These are phyloP conservation scores for Orthonevra nobilis DNA, from an alignment of 2,888 invertebrate species.

Conservation along the genomic window DNA sequence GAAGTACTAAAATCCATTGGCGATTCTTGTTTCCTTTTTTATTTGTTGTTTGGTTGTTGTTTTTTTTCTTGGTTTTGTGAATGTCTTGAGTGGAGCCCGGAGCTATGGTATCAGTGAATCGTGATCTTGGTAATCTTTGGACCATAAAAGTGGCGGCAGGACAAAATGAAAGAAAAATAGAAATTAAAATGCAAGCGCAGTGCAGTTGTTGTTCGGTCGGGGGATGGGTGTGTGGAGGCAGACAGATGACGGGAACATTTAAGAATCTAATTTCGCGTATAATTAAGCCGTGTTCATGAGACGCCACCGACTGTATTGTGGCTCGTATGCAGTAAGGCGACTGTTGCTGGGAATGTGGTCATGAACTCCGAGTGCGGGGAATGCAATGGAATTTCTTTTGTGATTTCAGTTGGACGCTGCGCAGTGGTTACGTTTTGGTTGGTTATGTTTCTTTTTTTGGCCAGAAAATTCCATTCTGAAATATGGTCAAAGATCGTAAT, in stretches of 20 bases:
- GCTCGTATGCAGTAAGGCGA: slow-evolving; percentile 17
- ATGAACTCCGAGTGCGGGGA: slow-evolving; percentile 12
- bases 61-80: not conserved
- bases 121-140: slow-evolving; percentile 61
- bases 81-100: not conserved
- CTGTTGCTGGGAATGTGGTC: slow-evolving; percentile 29
- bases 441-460: not conserved
- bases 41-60: too few species aligned
- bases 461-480: not conserved
- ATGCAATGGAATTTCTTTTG: slow-evolving; percentile 38
- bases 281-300: slow-evolving; percentile 61
- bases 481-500: slow-evolving; percentile 4
- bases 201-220: slow-evolving; percentile 33
- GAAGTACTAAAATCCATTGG: slow-evolving; percentile 36
- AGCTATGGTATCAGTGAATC: slow-evolving; percentile 56
- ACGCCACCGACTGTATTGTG: slow-evolving; percentile 52
- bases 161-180: slow-evolving; percentile 34
- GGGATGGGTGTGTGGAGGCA: too few species aligned
- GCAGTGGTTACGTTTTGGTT: slow-evolving; percentile 3
- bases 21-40: not conserved
- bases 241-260: slow-evolving; percentile 45
- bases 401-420: not conserved
- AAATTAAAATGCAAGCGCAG: slow-evolving; percentile 20
- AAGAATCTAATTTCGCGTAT: slow-evolving; percentile 60
- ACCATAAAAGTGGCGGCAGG: slow-evolving; percentile 55